These are phyloP conservation scores for Colaptes auratus DNA, from an alignment of 2,113 vertebrate genomes.

Conservation along the genomic window DNA sequence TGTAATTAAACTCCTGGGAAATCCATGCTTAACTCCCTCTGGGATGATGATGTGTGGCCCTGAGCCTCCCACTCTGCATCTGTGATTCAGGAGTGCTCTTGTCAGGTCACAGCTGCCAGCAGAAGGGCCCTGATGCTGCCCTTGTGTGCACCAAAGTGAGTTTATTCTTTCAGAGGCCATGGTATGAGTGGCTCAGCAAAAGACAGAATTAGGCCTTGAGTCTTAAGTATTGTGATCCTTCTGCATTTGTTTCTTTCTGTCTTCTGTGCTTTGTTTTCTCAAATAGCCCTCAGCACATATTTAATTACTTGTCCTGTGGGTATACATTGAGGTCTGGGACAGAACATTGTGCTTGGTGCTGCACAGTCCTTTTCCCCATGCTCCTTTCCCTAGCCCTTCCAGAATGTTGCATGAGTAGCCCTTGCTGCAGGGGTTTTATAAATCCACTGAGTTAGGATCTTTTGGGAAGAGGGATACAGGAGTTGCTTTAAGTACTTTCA, in stretches of 20 bases:
- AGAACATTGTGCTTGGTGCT: neutral
- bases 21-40: neutral
- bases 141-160: fast-evolving
- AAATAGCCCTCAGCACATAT: neutral
- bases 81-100: neutral
- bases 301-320: neutral
- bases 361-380: neutral
- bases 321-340: neutral
- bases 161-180: neutral
- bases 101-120: neutral
- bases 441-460: neutral
- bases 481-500: neutral
- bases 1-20: neutral
- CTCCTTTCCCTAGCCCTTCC: neutral
- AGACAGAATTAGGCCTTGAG: neutral
- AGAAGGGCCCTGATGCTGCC: neutral
- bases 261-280: neutral
- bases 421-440: neutral
- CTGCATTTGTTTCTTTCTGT: neutral
- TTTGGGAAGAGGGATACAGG: neutral
- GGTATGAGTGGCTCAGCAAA: neutral
- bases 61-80: neutral
- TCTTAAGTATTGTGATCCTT: neutral
- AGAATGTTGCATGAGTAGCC: neutral
- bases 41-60: neutral